Percentiles rank a stretch among this genome's conserved stretches.
Conservation (phyloP, 2,113 vertebrate species). For the Leucoraja erinaceus region DNA sequence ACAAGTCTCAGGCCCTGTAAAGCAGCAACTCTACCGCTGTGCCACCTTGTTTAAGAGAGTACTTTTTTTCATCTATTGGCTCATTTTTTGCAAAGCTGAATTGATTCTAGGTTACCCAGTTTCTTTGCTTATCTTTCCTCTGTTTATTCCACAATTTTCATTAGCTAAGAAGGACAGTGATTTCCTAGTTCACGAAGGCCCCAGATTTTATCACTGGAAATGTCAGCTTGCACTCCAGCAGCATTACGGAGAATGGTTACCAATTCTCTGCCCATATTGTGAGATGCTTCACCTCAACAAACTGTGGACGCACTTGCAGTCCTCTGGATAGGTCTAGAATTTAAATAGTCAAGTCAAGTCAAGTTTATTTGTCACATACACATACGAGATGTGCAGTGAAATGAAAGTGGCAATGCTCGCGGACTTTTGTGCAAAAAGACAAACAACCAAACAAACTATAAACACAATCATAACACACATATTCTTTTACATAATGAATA, state of each 20-base stretch:
- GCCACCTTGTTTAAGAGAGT: neutral
- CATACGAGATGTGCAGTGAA: too few relatives aligned
- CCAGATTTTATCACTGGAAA: neutral
- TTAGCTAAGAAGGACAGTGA: neutral
- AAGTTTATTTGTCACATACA: too few relatives aligned
- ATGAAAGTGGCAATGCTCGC: too few relatives aligned
- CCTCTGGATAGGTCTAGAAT: neutral
- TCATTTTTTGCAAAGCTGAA: neutral
- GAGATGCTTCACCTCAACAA: neutral
- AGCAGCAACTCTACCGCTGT: too few relatives aligned
- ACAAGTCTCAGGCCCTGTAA: too few relatives aligned
- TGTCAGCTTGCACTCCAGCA: neutral
- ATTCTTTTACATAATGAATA: too few relatives aligned
- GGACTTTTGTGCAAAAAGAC: too few relatives aligned
- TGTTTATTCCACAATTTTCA: neutral
- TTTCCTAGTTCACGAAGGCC: neutral
- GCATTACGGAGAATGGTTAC: neutral
- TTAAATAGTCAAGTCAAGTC: too few relatives aligned
- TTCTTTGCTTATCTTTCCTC: neutral
- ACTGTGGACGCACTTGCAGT: neutral
- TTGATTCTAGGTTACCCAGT: neutral
- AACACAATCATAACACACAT: too few relatives aligned
- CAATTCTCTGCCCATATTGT: neutral
- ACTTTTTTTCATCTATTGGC: neutral
- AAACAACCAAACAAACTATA: too few relatives aligned